Percentiles rank a stretch among this genome's conserved stretches.
Conservation (phyloP, 2,797 vertebrate species). For the Aphelocoma californica region DNA sequence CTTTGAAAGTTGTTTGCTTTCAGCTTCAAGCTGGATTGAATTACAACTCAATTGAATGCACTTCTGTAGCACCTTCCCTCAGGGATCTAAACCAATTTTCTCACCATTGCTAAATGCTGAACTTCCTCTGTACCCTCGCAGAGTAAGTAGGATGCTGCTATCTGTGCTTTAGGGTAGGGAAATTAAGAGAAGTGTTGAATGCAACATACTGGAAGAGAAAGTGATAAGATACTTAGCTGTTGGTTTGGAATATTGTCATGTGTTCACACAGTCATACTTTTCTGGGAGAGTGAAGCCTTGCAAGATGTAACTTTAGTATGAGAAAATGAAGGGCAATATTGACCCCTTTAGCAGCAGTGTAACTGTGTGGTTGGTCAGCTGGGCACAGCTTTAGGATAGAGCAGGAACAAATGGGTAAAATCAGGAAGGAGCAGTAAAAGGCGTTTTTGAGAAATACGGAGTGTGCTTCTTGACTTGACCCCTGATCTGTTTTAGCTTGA, state of each 20-base stretch:
- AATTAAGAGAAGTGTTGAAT: not conserved
- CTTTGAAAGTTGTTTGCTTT: slow-evolving; percentile 3
- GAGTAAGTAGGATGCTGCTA: not conserved
- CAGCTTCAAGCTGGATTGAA: slow-evolving; percentile 15
- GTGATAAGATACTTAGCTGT: not conserved
- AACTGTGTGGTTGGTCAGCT: not conserved
- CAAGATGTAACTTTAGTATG: not conserved
- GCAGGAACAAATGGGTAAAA: not conserved
- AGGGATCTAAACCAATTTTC: slow-evolving; percentile 35
- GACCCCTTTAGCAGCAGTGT: rapidly evolving
- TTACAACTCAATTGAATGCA: not conserved
- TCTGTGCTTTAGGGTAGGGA: not conserved
- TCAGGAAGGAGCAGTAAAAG: not conserved
- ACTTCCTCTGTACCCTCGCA: not conserved
- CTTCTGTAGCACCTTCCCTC: not conserved
- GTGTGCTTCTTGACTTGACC: not conserved
- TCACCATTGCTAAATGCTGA: slow-evolving; percentile 17
- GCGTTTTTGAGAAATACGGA: not conserved
- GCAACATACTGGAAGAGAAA: not conserved
- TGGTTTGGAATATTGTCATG: not conserved
- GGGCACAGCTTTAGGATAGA: not conserved
- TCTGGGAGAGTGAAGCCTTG: not conserved
- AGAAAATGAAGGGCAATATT: not conserved
- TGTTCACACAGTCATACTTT: not conserved
- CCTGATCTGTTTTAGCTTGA: not conserved